Evolutionary conservation across 2,797 vertebrate genomes (phyloP).

Genomic region (Danio tinwini): DNA sequence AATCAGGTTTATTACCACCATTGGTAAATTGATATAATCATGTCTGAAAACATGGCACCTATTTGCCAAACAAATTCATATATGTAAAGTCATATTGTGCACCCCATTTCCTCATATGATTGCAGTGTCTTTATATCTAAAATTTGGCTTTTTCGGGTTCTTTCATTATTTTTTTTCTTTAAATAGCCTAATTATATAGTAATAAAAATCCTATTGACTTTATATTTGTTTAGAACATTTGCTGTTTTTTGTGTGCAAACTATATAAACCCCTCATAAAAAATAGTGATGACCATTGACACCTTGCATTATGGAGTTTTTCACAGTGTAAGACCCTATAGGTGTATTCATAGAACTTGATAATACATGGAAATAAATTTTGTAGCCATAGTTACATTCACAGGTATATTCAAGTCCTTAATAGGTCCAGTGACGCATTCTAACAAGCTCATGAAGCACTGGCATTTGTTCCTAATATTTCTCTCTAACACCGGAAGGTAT

Average conservation of each 20-base stretch:
- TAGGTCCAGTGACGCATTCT: background rate
- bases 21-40: no score
- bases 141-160: no score
- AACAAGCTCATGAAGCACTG: conserved; percentile 16
- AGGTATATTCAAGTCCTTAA: conserved; percentile 16
- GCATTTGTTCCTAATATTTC: conserved; percentile 17
- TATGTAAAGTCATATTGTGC: no score
- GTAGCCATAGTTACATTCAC: background rate
- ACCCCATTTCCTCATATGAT: no score
- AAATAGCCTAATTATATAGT: no score
- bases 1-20: no score
- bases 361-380: background rate
- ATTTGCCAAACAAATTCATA: no score
- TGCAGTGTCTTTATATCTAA: no score
- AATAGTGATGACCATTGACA: background rate
- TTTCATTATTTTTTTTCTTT: no score
- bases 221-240: background rate
- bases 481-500: background rate
- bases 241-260: background rate
- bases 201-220: no score
- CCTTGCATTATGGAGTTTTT: background rate
- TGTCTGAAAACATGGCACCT: no score
- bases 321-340: background rate
- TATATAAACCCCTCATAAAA: background rate
- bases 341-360: background rate